Conservation (phyloP, 1,140 invertebrate genomes). For the Drosophila kikkawai region DNA sequence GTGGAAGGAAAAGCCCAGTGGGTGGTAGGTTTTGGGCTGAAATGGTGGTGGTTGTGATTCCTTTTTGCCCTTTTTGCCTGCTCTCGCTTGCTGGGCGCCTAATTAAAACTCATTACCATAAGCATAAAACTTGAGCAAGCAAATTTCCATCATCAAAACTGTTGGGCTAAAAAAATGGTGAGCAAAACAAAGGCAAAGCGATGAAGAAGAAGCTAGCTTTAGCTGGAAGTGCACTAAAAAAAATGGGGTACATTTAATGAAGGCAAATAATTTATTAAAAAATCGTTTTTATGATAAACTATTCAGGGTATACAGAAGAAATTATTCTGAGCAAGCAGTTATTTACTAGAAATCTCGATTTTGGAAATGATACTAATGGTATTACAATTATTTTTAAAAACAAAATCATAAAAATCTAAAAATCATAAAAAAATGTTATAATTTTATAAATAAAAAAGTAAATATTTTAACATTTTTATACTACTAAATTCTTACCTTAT, state of each 20-base stretch:
- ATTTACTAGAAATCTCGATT: not conserved
- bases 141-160: conserved; percentile 47
- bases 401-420: too few relatives aligned
- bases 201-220: not conserved
- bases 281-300: not conserved
- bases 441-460: too few relatives aligned
- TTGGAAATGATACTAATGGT: too few relatives aligned
- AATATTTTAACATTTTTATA: too few relatives aligned
- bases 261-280: not conserved
- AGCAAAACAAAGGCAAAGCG: conserved; percentile 11
- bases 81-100: conserved; percentile 71
- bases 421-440: too few relatives aligned
- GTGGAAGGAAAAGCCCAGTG: conserved; percentile 24
- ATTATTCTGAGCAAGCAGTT: not conserved
- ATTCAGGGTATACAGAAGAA: not conserved
- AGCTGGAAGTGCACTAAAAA: conserved; percentile 2
- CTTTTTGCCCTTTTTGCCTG: conserved; percentile 36
- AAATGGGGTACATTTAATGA: not conserved
- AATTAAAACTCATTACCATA: conserved; percentile 84
- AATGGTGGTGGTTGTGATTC: conserved; percentile 29
- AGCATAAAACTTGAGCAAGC: conserved; percentile 77
- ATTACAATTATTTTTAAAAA: too few relatives aligned
- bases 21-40: conserved; percentile 31
- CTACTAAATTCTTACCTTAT: too few relatives aligned
- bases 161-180: conserved; percentile 17